Evolutionary conservation across 2,888 invertebrate species (phyloP), one percentile per base, ranked within the genome.

Genomic region (Entomobrya proxima): DNA sequence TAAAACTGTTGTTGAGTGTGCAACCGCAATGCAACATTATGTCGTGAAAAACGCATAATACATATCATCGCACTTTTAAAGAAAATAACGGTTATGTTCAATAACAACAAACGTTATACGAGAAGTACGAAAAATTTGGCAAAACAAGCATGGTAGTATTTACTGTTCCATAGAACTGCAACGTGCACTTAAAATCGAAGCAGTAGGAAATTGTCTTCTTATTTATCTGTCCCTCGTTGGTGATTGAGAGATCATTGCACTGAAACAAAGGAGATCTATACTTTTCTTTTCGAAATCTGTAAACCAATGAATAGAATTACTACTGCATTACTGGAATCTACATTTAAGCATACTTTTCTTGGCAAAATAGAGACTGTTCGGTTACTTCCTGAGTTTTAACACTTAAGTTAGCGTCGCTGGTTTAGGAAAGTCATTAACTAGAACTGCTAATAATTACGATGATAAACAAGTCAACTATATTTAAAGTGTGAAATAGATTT

Each of bases 1-100:
- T 75, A 75, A 75, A 74, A 74, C 44, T 52, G 32, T 55, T 35
- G 74, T 74, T 50, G 50, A 15, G 50, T 37, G 37, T n/a, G 4
- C n/a, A 72, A 47, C 72, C 72, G 47, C 44, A 44, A 24, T 35
- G 15, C 47, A 18, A n/a, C 30, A 44, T 30, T 44, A 30, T n/a
- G 47, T 72, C 47, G 47, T 27, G n/a, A 72, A 72, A 72, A 72
- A n/a, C 30, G 30, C 2, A 30, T 44, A n/a, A n/a, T 47, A 47
- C 2, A 30, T 44, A n/a, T 24, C 37, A 44, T 24, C 44, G 44
- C 27, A 61, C 32, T 11, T 21, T 52, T 52, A 21, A n/a, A 5
- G 35, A 35, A 35, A 35, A 32, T 30, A 61, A 61, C 61, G 58
- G 30, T n/a, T n/a, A n/a, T n/a, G n/a, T n/a, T n/a, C n/a, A n/a